phyloP scores from a whole-genome alignment of 1,140 invertebrate species.

The Sycobia sp. region DNA sequence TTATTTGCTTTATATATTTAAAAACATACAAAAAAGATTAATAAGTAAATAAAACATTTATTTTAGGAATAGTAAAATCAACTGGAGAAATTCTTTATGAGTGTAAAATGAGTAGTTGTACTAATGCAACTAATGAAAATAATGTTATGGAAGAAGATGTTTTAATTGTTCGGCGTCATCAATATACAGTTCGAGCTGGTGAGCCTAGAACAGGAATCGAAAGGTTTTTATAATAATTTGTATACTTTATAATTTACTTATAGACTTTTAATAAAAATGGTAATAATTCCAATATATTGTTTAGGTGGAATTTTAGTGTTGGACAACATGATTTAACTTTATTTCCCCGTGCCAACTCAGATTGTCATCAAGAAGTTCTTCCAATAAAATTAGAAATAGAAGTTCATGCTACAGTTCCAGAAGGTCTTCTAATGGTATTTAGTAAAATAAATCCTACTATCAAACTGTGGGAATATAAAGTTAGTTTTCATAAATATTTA shows the following conservation, averaged over 20 bases:
- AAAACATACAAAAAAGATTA: too few species aligned
- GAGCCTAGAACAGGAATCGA: conserved; percentile 82
- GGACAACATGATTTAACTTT: conserved; percentile 82
- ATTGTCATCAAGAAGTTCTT: conserved; percentile 59
- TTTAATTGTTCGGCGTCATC: conserved; percentile 78
- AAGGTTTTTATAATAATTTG: conserved; percentile 63
- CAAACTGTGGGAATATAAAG: conserved; percentile 75
- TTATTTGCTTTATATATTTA: too few species aligned
- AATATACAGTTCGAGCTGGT: conserved; percentile 85
- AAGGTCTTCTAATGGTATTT: conserved; percentile 74
- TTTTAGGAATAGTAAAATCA: conserved; percentile 71
- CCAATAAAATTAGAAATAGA: conserved; percentile 61
- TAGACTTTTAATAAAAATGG: conserved; percentile 12
- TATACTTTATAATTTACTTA: conserved; percentile 1
- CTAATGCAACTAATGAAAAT: conserved; percentile 62
- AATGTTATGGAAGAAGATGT: conserved; percentile 65
- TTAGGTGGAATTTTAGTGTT: conserved; percentile 94
- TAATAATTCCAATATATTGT: conserved; percentile 11
- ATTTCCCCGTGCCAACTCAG: conserved; percentile 55
- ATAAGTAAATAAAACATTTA: neutral
- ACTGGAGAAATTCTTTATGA: conserved; percentile 80
- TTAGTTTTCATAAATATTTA: conserved; percentile 44
- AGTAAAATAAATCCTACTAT: conserved; percentile 62
- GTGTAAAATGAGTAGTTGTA: conserved; percentile 77
- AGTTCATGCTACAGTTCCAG: conserved; percentile 73